These are phyloP conservation scores for Autographa pulchrina DNA, from an alignment of 2,888 invertebrate species.

Conservation along the genomic window DNA sequence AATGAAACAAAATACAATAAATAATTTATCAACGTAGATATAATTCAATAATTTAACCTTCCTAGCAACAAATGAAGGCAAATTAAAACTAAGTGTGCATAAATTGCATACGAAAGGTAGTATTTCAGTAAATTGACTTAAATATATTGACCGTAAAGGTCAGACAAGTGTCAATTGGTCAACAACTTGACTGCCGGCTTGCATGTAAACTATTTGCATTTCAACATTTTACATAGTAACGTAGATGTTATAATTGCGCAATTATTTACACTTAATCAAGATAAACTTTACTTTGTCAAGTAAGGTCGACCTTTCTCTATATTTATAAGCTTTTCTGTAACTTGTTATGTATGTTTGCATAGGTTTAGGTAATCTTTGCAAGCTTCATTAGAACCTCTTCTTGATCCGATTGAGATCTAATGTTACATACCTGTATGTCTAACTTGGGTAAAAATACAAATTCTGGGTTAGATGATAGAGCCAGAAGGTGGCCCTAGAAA, in stretches of 20 bases:
- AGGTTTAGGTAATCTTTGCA: too few relatives aligned
- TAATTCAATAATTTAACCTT: background rate
- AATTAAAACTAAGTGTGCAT: constrained; percentile 33
- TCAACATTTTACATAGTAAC: constrained; percentile 23
- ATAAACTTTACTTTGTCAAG: constrained; percentile 16
- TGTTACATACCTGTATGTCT: too few relatives aligned
- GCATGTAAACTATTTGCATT: constrained; percentile 33
- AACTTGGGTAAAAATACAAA: too few relatives aligned
- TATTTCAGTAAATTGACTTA: constrained; percentile 47
- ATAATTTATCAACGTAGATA: background rate
- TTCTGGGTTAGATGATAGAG: too few relatives aligned
- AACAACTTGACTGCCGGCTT: constrained; percentile 18
- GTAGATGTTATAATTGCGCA: constrained; percentile 12
- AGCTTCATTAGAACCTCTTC: too few relatives aligned
- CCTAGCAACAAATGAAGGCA: constrained; percentile 16
- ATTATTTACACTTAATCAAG: constrained; percentile 25
- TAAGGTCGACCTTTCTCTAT: constrained; percentile 21
- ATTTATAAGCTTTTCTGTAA: constrained; percentile 7
- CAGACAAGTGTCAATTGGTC: constrained; percentile 53
- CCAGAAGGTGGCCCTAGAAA: too few relatives aligned
- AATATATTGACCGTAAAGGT: constrained; percentile 49
- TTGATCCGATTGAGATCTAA: too few relatives aligned
- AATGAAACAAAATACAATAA: too few relatives aligned
- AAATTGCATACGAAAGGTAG: constrained; percentile 27
- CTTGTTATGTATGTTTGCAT: too few relatives aligned